Conservation (phyloP, 2,888 invertebrate genomes). For the Pandemis cinnamomeana region DNA sequence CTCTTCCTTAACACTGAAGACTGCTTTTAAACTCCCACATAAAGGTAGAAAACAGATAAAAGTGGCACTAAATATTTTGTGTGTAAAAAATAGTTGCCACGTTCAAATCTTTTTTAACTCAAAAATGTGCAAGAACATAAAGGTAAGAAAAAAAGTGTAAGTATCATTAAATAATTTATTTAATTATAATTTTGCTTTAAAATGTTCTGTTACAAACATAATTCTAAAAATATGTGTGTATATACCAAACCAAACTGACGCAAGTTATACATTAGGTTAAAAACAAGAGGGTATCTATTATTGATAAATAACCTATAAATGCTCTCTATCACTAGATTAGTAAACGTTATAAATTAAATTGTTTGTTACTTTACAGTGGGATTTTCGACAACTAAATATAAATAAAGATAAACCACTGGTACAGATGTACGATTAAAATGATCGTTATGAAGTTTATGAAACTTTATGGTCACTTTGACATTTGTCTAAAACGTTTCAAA, state of each 20-base stretch:
- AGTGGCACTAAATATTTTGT: no score
- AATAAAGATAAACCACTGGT: neutral
- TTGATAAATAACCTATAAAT: conserved; percentile 52
- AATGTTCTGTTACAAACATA: neutral
- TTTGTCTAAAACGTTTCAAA: no score
- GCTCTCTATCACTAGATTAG: conserved; percentile 54
- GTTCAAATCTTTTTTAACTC: no score
- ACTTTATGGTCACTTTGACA: no score
- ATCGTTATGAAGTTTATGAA: no score
- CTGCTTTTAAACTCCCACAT: no score
- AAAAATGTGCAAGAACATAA: no score
- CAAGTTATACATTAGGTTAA: neutral
- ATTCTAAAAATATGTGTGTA: neutral
- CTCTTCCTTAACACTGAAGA: no score
- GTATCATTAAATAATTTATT: conserved; percentile 51
- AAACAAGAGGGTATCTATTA: conserved; percentile 35
- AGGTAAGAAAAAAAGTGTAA: neutral
- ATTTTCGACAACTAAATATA: neutral
- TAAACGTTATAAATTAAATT: conserved; percentile 3
- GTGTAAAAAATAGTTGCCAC: no score
- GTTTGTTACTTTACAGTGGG: neutral
- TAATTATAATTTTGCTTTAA: conserved; percentile 14
- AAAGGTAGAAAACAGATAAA: no score
- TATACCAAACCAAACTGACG: neutral
- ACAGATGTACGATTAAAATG: no score